These are phyloP conservation scores for Melopsittacus undulatus DNA, from an alignment of 2,797 vertebrate genomes.

Conservation along the genomic window DNA sequence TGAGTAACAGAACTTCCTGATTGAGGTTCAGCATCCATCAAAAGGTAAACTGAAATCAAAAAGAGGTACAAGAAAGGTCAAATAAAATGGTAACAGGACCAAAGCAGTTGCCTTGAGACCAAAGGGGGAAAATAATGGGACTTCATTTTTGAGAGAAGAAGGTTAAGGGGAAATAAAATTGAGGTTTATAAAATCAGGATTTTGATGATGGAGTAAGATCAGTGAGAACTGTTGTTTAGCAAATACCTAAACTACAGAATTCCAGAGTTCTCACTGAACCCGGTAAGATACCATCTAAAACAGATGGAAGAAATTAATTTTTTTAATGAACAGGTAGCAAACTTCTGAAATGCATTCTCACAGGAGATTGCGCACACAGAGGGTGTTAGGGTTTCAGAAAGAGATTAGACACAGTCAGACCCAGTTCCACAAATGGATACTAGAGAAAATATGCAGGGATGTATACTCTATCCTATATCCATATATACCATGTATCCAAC, in stretches of 20 bases:
- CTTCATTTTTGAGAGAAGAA: background rate
- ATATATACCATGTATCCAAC: rapidly evolving
- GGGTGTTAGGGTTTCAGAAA: background rate
- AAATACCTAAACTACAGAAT: background rate
- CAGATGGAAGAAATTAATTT: background rate
- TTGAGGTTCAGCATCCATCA: background rate
- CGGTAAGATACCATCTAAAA: background rate
- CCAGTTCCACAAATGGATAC: background rate
- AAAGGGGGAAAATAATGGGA: background rate
- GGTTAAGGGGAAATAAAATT: background rate
- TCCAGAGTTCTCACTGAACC: background rate
- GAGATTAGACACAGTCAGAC: background rate
- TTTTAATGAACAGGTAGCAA: background rate
- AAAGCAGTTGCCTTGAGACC: background rate
- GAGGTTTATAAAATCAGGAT: background rate
- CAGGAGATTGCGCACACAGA: background rate
- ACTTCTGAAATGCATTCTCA: background rate
- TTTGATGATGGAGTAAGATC: background rate
- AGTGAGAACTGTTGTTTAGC: background rate
- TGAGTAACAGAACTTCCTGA: background rate
- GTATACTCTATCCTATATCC: background rate
- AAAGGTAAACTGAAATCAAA: background rate
- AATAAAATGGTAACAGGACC: background rate
- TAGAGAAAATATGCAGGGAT: background rate
- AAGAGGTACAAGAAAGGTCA: background rate